Base-by-base conservation (phyloP, 1,140 invertebrate genomes). In the Neodiprion pinetum region DNA sequence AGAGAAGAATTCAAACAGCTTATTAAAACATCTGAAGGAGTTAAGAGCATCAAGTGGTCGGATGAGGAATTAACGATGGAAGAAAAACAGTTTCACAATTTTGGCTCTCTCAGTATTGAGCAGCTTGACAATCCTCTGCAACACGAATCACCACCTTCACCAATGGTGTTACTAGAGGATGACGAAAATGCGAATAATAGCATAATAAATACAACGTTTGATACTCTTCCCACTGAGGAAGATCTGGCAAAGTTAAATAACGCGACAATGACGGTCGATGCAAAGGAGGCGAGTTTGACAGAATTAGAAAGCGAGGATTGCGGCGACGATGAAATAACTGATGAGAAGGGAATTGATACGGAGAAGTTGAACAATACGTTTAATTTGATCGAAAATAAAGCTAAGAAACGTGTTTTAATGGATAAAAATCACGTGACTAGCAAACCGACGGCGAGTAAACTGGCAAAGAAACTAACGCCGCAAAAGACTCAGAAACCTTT, bases 31-130 rank as follows among this genome's bases (percentile, higher is more conserved):
- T 79, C 89, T 9, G 87, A 90, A 76, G 89, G 89, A 1, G 81
- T 88, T 21, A 84, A 84, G 70, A 85, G 83, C 69, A 88, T 90
- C 2, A 89, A 86, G 76, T 91, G 88, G 88, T 86, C 83, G 7
- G 86, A 88, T 67, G 73, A 74, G 7, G 82, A 84, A 70, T 72
- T 70, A 28, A 48, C 72, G 47, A 76, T 73, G 23, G 74, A 79
- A 14, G 78, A 75, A 9, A 81, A 85, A 67, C 78, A 83, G 73
- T 84, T 83, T 67, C 82, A 82, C n/a, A 80, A 72, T 8, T 78
- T 84, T 3, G 83, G 80, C 0, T 82, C 81, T n/a, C 72, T 85
- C 66, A 85, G 80, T 72, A 71, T 76, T 40, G 48, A 80, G n/a
- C 73, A 75, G 9, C 67, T 78, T n/a, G 74, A 61, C 9, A 77